Percentiles rank a stretch among this genome's conserved stretches.
Conservation (phyloP, 1,140 invertebrate genomes). For the Lucilia sericata region DNA sequence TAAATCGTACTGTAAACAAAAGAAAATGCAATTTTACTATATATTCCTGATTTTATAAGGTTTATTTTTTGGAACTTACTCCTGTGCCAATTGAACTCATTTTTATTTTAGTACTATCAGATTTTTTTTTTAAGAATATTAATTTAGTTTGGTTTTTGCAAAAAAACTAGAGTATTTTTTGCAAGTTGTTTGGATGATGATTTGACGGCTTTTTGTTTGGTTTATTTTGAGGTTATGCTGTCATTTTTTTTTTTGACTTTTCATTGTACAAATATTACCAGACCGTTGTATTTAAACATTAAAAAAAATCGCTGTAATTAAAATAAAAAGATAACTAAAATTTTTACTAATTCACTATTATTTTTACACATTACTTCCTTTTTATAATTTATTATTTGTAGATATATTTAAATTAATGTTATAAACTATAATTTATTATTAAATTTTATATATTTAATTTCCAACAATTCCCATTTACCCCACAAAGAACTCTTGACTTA, state of each 20-base stretch:
- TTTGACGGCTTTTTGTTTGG: conserved; percentile 65
- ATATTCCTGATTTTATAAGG: conserved; percentile 46
- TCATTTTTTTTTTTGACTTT: conserved; percentile 50
- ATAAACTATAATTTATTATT: no score
- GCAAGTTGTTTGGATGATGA: conserved; percentile 56
- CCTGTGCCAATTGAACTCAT: conserved; percentile 98
- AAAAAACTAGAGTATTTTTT: conserved; percentile 39
- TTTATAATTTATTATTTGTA: no score
- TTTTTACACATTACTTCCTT: no score
- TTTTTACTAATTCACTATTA: no score
- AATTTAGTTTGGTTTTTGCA: conserved; percentile 25
- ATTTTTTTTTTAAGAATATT: conserved; percentile 44
- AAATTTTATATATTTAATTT: no score
- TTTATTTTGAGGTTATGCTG: conserved; percentile 47
- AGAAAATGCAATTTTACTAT: neutral
- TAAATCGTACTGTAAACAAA: conserved; percentile 87
- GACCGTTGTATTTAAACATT: neutral
- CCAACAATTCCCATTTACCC: no score
- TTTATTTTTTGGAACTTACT: conserved; percentile 83
- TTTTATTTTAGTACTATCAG: conserved; percentile 51
- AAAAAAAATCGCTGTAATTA: neutral
- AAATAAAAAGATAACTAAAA: neutral
- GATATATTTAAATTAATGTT: no score
- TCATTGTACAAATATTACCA: conserved; percentile 46
- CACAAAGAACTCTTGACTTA: neutral